Percentiles rank a stretch among this genome's conserved stretches.
Conservation (phyloP, 2,113 vertebrate genomes). For the Corapipo altera region DNA sequence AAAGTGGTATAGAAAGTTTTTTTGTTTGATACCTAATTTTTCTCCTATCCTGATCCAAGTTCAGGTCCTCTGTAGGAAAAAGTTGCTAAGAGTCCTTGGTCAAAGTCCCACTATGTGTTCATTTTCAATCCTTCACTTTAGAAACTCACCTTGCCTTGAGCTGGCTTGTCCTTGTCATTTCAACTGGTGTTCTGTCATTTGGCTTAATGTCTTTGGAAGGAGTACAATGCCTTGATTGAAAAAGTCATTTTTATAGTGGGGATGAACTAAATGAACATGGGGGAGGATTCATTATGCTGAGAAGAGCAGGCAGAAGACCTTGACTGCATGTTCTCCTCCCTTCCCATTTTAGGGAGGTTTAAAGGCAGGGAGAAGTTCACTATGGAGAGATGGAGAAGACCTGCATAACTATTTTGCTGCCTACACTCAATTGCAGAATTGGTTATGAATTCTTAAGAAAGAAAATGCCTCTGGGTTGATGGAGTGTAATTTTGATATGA, state of each 20-base stretch:
- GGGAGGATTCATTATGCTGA: slow-evolving; percentile 56
- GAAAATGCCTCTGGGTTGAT: not conserved
- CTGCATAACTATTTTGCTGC: not conserved
- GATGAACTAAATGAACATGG: slow-evolving; percentile 48
- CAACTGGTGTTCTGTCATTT: slow-evolving; percentile 36
- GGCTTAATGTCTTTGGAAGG: slow-evolving; percentile 66
- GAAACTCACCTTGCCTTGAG: slow-evolving; percentile 31
- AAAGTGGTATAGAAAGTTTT: not conserved
- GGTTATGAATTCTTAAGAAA: not conserved
- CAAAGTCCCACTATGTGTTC: not conserved
- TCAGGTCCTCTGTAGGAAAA: not conserved
- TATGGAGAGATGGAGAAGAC: not conserved
- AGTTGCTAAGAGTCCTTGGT: slow-evolving; percentile 1
- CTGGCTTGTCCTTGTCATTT: slow-evolving; percentile 61
- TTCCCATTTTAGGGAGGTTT: slow-evolving; percentile 28
- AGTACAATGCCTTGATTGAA: slow-evolving; percentile 64
- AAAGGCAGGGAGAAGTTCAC: slow-evolving; percentile 1
- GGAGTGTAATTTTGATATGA: not conserved
- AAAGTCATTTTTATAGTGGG: slow-evolving; percentile 58
- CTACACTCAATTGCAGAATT: not conserved
- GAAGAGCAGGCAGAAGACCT: slow-evolving; percentile 44
- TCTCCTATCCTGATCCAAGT: not conserved
- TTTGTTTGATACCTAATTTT: not conserved
- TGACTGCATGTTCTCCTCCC: slow-evolving; percentile 16
- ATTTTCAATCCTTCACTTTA: not conserved